phyloP scores from a whole-genome alignment of 2,888 invertebrate genomes.

The Hirudinaria manillensis region DNA sequence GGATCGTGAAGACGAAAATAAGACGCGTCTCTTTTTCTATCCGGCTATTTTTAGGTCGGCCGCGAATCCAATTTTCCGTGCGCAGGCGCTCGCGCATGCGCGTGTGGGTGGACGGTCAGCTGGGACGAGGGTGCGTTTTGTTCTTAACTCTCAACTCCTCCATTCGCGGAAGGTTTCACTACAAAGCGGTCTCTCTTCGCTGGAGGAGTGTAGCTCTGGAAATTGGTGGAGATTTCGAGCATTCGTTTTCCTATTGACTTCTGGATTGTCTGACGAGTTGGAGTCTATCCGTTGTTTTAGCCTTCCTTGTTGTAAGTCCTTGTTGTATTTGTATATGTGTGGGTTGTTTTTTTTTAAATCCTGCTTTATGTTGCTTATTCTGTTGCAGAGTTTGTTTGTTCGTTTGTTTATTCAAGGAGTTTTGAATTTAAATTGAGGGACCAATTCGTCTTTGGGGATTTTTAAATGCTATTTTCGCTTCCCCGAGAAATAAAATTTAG shows the following conservation, averaged over 20 bases:
- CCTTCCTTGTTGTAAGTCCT: too few relatives aligned
- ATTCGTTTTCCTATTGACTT: background rate
- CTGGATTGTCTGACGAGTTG: too few relatives aligned
- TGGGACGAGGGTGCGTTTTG: background rate
- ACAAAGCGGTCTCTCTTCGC: background rate
- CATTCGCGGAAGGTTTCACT: background rate
- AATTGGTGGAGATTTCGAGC: background rate
- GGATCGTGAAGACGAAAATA: slow-evolving; percentile 2
- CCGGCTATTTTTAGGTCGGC: background rate
- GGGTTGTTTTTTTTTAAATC: too few relatives aligned
- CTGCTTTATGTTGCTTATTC: too few relatives aligned
- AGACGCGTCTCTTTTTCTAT: slow-evolving; percentile 7
- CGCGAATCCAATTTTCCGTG: background rate
- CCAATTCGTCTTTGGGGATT: too few relatives aligned
- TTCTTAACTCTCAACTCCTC: background rate
- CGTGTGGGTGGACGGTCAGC: background rate
- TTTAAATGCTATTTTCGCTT: too few relatives aligned
- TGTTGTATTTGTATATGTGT: too few relatives aligned
- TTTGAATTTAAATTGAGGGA: too few relatives aligned
- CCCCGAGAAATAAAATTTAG: too few relatives aligned
- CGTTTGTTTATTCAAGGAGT: too few relatives aligned
- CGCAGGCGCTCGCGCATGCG: background rate
- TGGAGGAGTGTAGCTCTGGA: background rate
- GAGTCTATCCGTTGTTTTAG: too few relatives aligned
- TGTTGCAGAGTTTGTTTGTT: too few relatives aligned